phyloP scores from a whole-genome alignment of 37 sponge, comb jelly and placozoan genomes.

The Chondrilla cf. caribensis region DNA sequence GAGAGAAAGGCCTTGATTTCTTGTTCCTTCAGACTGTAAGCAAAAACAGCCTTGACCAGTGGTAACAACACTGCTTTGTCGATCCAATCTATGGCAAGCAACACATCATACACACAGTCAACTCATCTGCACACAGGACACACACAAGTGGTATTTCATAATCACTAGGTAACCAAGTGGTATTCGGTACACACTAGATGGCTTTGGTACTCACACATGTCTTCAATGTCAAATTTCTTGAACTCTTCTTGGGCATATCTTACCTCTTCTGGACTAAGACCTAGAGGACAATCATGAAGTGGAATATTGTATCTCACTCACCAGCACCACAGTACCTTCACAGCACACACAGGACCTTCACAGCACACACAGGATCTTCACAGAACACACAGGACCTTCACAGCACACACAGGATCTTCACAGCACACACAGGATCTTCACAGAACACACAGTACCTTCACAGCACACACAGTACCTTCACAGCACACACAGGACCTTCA shows the following conservation, averaged over 20 bases:
- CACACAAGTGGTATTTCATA: background rate
- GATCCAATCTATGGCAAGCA: constrained; percentile 70
- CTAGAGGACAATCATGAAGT: no score
- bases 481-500: no score
- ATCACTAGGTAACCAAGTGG: background rate
- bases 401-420: no score
- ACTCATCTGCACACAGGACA: background rate
- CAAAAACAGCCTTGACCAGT: constrained; percentile 54
- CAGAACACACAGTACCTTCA: no score
- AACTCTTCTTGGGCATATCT: constrained; percentile 58
- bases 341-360: no score
- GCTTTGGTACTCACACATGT: constrained; percentile 41
- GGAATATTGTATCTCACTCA: no score
- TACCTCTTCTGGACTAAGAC: constrained; percentile 50
- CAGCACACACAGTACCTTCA: no score
- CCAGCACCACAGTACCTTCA: no score
- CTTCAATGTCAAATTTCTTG: constrained; percentile 53
- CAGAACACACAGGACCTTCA: no score
- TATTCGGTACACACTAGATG: background rate
- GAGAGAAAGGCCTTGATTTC: constrained; percentile 42
- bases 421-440: no score
- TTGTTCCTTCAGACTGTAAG: constrained; percentile 14
- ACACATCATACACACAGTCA: background rate
- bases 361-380: no score
- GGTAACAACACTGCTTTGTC: constrained; percentile 56